Percentiles rank a stretch among this genome's conserved stretches.
These are phyloP conservation scores for Nowickia ferox DNA, from an alignment of 2,888 invertebrate genomes.

Conservation along the genomic window DNA sequence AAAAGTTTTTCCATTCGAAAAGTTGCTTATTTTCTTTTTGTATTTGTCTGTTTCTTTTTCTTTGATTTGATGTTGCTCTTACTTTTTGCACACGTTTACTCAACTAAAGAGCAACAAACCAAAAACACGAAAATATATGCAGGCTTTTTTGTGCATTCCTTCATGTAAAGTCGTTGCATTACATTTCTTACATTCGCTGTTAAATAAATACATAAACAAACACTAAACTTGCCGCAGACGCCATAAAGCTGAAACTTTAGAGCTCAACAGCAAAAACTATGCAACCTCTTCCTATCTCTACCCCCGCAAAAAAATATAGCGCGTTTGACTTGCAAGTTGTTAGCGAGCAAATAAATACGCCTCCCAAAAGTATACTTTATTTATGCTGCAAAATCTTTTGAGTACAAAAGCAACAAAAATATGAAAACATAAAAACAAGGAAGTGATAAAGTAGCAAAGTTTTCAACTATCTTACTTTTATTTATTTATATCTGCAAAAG, in stretches of 20 bases:
- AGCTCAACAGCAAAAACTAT: neutral
- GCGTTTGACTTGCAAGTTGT: neutral
- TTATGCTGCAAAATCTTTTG: neutral
- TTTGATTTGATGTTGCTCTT: slow-evolving; percentile 11
- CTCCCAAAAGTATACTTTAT: slow-evolving; percentile 47
- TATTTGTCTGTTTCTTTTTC: slow-evolving; percentile 34
- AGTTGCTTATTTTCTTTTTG: slow-evolving; percentile 44
- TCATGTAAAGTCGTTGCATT: slow-evolving; percentile 48
- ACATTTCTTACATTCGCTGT: slow-evolving; percentile 37
- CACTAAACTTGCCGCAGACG: slow-evolving; percentile 22
- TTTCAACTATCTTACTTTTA: slow-evolving; percentile 16
- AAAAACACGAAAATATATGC: neutral
- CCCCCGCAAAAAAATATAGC: neutral
- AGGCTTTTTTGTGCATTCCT: slow-evolving; percentile 33
- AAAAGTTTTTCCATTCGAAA: slow-evolving; percentile 78
- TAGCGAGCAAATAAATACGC: slow-evolving; percentile 14
- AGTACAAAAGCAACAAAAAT: neutral
- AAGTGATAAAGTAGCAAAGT: slow-evolving; percentile 37
- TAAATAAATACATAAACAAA: slow-evolving; percentile 35
- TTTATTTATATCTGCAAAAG: slow-evolving; percentile 14
- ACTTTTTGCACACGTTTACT: neutral
- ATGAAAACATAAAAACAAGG: neutral
- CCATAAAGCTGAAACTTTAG: slow-evolving; percentile 38
- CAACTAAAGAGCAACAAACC: slow-evolving; percentile 11
- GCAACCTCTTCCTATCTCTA: neutral